Evolutionary conservation across 2,113 vertebrate species (phyloP), one percentile per base, ranked within the genome.

Genomic region (Seriola dumerili): DNA sequence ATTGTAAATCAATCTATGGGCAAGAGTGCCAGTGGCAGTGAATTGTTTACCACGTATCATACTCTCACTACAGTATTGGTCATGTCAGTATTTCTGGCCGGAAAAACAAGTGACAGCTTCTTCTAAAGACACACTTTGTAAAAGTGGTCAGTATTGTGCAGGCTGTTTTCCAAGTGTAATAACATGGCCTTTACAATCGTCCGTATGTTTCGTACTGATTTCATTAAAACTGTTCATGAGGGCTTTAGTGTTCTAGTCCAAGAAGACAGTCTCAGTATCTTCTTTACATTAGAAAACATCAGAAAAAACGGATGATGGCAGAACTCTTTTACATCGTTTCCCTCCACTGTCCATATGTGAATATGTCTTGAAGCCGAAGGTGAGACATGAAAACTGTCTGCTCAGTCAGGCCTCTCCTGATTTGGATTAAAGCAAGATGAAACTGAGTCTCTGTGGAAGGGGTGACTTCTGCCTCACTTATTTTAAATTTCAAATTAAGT

Each of bases 401-500:
- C 59, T 59, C 61, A 38, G 21, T 23, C 62, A 36, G 38, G 38
- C 8, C 57, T 69, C 62, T 70, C 44, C 54, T 55, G 69, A 70
- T 76, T 71, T 62, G 80, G 58, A 83, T 80, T 14, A 80, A 38
- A 64, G 64, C 34, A 32, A 67, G 25, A 44, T 73, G 54, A 74
- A 38, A 70, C 34, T 8, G 11, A 61, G 44, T 55, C 62, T 57
- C 72, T 69, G 38, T 34, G 5, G 46, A 68, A 52, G 14, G 5
- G 57, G 0, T 64, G 78, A 61, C 34, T 44, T 74, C 17, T 17
- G 54, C 29, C 46, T 76, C 2, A 34, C 3, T 0, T 48, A 21
- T 80, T 80, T 78, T 61, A 12, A 48, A 76, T 78, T 65, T 76
- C 25, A 78, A 75, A 74, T 74, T 1, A 7, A 74, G 69, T 16